Percentiles rank a stretch among this genome's conserved stretches.
These are phyloP conservation scores for Pseudanteris insignis DNA, from an alignment of 2,888 invertebrate species.

Conservation along the genomic window DNA sequence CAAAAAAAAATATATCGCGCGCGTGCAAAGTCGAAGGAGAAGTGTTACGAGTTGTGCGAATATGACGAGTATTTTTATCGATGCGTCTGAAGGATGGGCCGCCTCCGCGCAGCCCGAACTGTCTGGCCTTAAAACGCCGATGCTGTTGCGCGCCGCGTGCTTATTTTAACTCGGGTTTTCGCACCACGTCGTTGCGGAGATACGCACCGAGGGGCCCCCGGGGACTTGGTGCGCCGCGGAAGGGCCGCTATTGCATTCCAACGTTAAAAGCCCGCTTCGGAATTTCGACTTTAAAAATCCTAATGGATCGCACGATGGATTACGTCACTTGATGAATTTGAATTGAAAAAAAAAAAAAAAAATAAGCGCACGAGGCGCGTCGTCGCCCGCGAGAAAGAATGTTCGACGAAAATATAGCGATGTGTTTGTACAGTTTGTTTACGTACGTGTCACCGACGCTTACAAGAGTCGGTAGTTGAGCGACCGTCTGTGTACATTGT, in stretches of 20 bases:
- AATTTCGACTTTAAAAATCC: constrained; percentile 18
- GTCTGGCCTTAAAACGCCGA: constrained; percentile 26
- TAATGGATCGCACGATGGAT: constrained; percentile 9
- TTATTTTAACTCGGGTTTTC: constrained; percentile 29
- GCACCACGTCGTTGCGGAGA: constrained; percentile 14
- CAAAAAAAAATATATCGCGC: too few relatives aligned
- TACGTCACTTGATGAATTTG: constrained; percentile 17
- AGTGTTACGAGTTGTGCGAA: constrained; percentile 19
- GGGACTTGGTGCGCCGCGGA: constrained; percentile 15
- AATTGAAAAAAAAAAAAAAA: constrained; percentile 12
- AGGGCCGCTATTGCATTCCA: constrained; percentile 20
- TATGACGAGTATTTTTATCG: constrained; percentile 31
- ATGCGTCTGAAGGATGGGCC: constrained; percentile 27
- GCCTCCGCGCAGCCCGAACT: constrained; percentile 7
- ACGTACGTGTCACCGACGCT: too few relatives aligned
- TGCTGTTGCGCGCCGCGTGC: constrained; percentile 17
- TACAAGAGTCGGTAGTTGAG: too few relatives aligned
- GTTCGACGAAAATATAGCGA: too few relatives aligned
- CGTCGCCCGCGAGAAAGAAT: too few relatives aligned
- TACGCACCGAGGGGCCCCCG: constrained; percentile 12
- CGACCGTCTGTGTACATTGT: too few relatives aligned
- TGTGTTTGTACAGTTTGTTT: too few relatives aligned
- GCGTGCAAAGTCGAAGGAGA: too few relatives aligned
- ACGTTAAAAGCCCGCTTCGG: constrained; percentile 19
- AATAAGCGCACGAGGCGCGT: too few relatives aligned